These are phyloP conservation scores for Phrynocephalus versicolor DNA, from an alignment of 2,113 vertebrate species.

Conservation along the genomic window DNA sequence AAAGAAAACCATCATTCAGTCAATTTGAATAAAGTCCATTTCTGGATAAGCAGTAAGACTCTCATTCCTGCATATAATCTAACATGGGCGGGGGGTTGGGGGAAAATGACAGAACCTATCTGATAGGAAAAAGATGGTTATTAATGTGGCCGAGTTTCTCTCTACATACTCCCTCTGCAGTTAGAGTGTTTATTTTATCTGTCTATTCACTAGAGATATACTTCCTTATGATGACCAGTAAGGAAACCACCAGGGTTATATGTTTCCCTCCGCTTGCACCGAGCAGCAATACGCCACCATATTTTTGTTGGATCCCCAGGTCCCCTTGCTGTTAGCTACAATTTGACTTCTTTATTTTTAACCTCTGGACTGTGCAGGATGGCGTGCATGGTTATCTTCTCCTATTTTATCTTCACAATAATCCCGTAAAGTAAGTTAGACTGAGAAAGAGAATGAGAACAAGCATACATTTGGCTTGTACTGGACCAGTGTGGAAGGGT, in stretches of 20 bases:
- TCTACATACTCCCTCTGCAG: not conserved
- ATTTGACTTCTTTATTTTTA: not conserved
- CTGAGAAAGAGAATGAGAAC: not conserved
- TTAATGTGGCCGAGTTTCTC: not conserved
- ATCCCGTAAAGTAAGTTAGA: not conserved
- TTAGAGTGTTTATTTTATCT: not conserved
- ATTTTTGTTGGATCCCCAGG: not conserved
- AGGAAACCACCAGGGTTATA: not conserved
- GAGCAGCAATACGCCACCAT: not conserved
- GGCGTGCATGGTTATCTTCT: not conserved
- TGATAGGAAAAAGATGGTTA: not conserved
- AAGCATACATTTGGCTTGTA: not conserved
- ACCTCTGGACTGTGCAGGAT: not conserved
- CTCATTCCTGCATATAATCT: not conserved
- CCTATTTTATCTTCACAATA: not conserved
- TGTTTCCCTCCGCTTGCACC: not conserved
- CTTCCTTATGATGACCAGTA: not conserved
- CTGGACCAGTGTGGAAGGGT: not conserved
- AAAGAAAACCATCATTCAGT: not conserved
- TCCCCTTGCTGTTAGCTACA: not conserved
- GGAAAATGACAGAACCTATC: not conserved
- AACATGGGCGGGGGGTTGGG: no score
- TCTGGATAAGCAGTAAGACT: not conserved
- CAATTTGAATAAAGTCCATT: slow-evolving; percentile 17
- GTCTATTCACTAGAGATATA: not conserved